phyloP scores from a whole-genome alignment of 2,888 invertebrate genomes.

The Pterostichus niger region DNA sequence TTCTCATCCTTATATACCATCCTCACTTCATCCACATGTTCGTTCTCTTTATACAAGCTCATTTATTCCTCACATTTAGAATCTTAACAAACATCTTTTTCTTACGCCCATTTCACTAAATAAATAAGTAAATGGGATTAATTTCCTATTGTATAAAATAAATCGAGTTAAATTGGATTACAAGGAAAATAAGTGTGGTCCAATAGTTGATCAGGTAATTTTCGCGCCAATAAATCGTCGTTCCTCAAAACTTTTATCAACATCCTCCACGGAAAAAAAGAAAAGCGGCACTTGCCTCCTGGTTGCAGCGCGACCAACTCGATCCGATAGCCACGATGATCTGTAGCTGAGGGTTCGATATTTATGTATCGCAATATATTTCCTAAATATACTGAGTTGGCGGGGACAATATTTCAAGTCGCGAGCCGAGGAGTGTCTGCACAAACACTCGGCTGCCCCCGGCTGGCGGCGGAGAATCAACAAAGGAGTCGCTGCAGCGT shows the following conservation, averaged over 20 bases:
- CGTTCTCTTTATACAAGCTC: too few relatives aligned
- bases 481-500: conserved; percentile 45
- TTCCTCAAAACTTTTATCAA: conserved; percentile 8
- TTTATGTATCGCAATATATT: conserved; percentile 65
- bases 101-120: too few relatives aligned
- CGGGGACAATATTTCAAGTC: conserved; percentile 59
- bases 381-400: conserved; percentile 57
- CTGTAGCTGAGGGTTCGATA: conserved; percentile 61
- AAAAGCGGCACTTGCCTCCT: conserved; percentile 2
- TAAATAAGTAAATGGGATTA: too few relatives aligned
- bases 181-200: too few relatives aligned
- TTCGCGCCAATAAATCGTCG: conserved; percentile 21
- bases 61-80: too few relatives aligned
- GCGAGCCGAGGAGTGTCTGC: conserved; percentile 41
- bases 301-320: background rate
- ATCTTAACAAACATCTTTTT: too few relatives aligned
- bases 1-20: too few relatives aligned
- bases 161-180: too few relatives aligned
- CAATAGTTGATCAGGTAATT: conserved; percentile 7
- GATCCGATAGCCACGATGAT: conserved; percentile 57
- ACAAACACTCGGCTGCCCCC: conserved; percentile 13
- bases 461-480: conserved; percentile 27
- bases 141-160: too few relatives aligned
- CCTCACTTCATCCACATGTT: too few relatives aligned
- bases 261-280: background rate